These are phyloP conservation scores for Eptesicus fuscus DNA, from an alignment of 2,113 vertebrate species.

Conservation along the genomic window DNA sequence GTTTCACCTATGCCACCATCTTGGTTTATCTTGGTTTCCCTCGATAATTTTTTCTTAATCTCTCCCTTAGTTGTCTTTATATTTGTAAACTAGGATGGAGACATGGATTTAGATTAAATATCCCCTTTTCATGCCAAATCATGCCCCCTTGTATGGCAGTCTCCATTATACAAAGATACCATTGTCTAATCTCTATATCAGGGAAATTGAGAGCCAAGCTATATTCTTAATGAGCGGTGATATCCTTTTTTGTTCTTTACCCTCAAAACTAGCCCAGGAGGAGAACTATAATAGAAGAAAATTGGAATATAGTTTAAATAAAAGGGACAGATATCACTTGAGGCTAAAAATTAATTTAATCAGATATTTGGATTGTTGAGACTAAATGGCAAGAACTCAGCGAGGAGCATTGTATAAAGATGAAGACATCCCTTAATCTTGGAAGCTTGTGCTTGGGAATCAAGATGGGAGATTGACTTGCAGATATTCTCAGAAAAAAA, in stretches of 20 bases:
- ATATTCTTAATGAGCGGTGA: neutral
- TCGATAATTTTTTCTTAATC: neutral
- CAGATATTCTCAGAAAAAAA: neutral
- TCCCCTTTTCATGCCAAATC: neutral
- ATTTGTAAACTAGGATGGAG: neutral
- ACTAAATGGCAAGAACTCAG: slow-evolving; percentile 38
- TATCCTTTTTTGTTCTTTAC: neutral
- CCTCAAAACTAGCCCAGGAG: slow-evolving; percentile 35
- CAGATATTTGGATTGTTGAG: slow-evolving; percentile 36
- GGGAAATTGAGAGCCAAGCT: neutral
- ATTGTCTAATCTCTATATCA: slow-evolving; percentile 17
- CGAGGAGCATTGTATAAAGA: slow-evolving; percentile 15
- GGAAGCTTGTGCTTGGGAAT: neutral
- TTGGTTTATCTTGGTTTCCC: too few relatives aligned
- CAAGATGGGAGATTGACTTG: neutral
- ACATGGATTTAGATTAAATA: neutral
- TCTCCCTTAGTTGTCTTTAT: neutral
- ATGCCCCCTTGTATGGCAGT: neutral
- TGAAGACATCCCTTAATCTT: slow-evolving; percentile 25
- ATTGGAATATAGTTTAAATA: slow-evolving; percentile 11
- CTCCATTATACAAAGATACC: neutral
- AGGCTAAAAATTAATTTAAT: slow-evolving; percentile 49
- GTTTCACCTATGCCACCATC: too few relatives aligned
- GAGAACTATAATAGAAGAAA: neutral
- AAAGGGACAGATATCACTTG: slow-evolving; percentile 46